Percentiles rank a stretch among this genome's conserved stretches.
These are phyloP conservation scores for Ligdia adustata DNA, from an alignment of 2,888 invertebrate genomes.

Conservation along the genomic window DNA sequence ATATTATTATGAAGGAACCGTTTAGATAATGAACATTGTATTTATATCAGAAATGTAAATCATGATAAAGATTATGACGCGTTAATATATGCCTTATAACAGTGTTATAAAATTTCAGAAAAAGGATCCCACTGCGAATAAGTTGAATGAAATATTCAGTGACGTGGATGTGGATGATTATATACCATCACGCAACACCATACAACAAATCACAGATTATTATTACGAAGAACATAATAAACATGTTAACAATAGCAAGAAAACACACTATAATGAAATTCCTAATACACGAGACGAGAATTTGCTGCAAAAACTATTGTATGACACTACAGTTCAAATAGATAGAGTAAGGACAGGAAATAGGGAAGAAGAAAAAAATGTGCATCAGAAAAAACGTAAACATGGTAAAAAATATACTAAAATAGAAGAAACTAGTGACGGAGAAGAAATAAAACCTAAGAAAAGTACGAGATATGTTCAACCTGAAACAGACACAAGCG, in stretches of 20 bases:
- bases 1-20: too few relatives aligned
- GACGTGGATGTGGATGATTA: neutral
- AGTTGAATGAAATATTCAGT: conserved; percentile 1
- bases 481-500: neutral
- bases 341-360: neutral
- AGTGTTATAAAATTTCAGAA: neutral
- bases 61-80: too few relatives aligned
- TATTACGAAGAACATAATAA: neutral
- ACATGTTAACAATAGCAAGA: too few relatives aligned
- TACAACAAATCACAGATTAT: conserved; percentile 1
- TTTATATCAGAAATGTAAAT: too few relatives aligned
- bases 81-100: too few relatives aligned
- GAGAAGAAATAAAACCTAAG: neutral
- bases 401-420: neutral
- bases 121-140: neutral
- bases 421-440: neutral
- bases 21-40: too few relatives aligned
- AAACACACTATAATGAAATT: too few relatives aligned
- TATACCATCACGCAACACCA: neutral
- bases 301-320: neutral
- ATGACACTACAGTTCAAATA: neutral
- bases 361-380: neutral
- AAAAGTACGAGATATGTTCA: neutral
- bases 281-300: too few relatives aligned
- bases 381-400: neutral